Evolutionary conservation across 2,113 vertebrate species (phyloP), one percentile per base, ranked within the genome.

Genomic region (Eulemur rufifrons): DNA sequence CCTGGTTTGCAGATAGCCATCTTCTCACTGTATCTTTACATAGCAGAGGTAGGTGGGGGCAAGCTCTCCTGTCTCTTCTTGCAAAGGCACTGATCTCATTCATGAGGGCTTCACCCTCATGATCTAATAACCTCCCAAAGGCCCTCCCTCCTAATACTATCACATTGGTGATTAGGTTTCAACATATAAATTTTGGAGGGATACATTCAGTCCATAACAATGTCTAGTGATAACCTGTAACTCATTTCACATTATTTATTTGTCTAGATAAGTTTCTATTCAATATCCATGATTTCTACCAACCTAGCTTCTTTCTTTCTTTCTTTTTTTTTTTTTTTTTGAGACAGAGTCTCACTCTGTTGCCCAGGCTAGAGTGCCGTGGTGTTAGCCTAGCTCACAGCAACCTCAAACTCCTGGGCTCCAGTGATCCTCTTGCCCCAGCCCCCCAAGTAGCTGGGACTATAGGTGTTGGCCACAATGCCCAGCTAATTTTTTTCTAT

Each of bases 391-490:
- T 61, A 61, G 59, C 59, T 27, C 59, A 61, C 25, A 61, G 59
- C 59, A 61, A 61, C 25, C 59, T 61, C 59, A 12, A 27, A 61
- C 10, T 61, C 59, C 25, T 61, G 59, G 59, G 59, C 59, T 61
- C 25, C 12, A 61, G 59, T 10, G 4, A 61, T 61, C 59, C 59
- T 61, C 9, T 4, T 61, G 25, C 59, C 59, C 27, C 59, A 61
- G 59, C 59, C 25, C 11, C 59, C 4, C 2, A 9, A 61, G 59
- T 27, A 61, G 59, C 25, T 61, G 59, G 11, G 59, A 61, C 25
- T 27, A 61, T 1, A 11, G 59, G 25, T 3, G 10, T 3, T 4
- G 9, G 11, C 59, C 25, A 61, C 25, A 11, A 27, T 0, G 4
- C 25, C 59, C 9, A 1, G 59, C 59, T 61, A 27, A 11, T 61